A percentile compares a stretch with the other conserved stretches of the same genome.
phyloP scores from a whole-genome alignment of 2,888 invertebrate genomes.

The Trilocha varians region DNA sequence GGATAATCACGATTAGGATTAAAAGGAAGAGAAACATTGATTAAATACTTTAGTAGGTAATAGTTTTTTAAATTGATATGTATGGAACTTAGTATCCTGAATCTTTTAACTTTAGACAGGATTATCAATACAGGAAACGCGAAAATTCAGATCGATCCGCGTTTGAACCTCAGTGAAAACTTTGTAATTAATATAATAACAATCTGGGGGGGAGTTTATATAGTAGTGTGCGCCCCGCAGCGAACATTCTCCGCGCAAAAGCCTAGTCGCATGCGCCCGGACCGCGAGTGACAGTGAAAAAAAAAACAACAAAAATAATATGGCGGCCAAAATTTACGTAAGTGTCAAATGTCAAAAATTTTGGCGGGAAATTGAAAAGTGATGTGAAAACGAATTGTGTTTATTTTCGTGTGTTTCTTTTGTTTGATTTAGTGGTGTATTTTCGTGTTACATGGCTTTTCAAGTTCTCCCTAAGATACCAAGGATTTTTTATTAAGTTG shows the following conservation, averaged over 20 bases:
- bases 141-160: slow-evolving; percentile 52
- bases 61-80: no score
- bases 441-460: neutral
- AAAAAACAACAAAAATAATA: slow-evolving; percentile 48
- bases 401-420: neutral
- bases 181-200: slow-evolving; percentile 65
- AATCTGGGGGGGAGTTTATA: slow-evolving; percentile 66
- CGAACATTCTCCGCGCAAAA: slow-evolving; percentile 66
- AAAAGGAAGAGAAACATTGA: no score
- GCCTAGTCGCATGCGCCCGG: slow-evolving; percentile 52
- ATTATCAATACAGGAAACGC: no score
- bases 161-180: slow-evolving; percentile 48
- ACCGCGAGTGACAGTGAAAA: slow-evolving; percentile 61
- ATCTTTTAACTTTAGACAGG: no score
- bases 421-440: neutral
- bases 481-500: no score
- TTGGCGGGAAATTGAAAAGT: neutral
- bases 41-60: no score
- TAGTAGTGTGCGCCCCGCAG: slow-evolving; percentile 29
- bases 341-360: slow-evolving; percentile 42
- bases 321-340: slow-evolving; percentile 70
- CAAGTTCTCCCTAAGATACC: neutral
- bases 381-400: neutral
- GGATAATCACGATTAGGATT: no score
- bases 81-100: no score